Percentiles rank a stretch among this genome's conserved stretches.
These are phyloP conservation scores for Gnathonemus longibarbis DNA, from an alignment of 2,113 vertebrate species.

Conservation along the genomic window DNA sequence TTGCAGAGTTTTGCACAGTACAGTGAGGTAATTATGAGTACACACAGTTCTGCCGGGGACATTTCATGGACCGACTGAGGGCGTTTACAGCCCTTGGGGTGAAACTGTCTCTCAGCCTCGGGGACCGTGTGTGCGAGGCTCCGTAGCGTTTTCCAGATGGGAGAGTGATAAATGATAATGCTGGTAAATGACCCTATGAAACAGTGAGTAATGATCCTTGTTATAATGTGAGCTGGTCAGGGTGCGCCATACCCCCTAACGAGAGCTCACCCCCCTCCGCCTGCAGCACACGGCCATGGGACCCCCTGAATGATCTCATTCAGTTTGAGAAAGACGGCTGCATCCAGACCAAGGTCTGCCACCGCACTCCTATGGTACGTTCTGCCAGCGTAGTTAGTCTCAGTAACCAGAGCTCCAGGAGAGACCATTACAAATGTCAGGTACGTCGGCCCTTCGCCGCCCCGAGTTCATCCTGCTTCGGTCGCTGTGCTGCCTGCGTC, in stretches of 20 bases:
- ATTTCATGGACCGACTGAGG: no score
- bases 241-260: neutral
- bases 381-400: slow-evolving; percentile 72
- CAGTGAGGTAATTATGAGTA: no score
- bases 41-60: no score
- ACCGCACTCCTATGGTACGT: slow-evolving; percentile 97
- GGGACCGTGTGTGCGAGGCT: no score
- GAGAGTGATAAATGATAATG: no score
- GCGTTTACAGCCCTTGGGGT: no score
- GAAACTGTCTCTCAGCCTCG: no score
- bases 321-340: slow-evolving; percentile 95
- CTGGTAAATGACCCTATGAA: neutral
- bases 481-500: slow-evolving; percentile 25
- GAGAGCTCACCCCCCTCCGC: neutral
- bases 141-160: no score
- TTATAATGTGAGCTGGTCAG: neutral
- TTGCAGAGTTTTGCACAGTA: no score
- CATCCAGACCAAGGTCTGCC: slow-evolving; percentile 93
- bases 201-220: neutral
- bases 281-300: slow-evolving; percentile 90
- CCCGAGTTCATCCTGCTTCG: slow-evolving; percentile 19
- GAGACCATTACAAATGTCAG: slow-evolving; percentile 60
- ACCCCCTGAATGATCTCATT: slow-evolving; percentile 93
- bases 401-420: slow-evolving; percentile 73
- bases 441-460: slow-evolving; percentile 44